These are phyloP conservation scores for Belgica antarctica DNA, from an alignment of 2,888 invertebrate species.

Conservation along the genomic window DNA sequence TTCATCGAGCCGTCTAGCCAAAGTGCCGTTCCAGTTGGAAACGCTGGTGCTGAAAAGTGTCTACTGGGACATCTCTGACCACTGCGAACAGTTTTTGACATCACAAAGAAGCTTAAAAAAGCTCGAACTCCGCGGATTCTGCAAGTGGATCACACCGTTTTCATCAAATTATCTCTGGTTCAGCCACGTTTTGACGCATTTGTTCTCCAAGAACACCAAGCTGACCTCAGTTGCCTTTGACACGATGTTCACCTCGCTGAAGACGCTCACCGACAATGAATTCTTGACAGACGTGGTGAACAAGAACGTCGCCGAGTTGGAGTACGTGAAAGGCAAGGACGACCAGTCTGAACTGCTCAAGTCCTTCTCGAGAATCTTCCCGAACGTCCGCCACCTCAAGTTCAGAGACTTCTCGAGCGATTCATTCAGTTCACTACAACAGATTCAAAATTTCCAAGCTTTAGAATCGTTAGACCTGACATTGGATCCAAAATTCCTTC, in stretches of 20 bases:
- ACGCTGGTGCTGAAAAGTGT: neutral
- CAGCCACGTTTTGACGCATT: conserved; percentile 5
- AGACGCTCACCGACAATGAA: neutral
- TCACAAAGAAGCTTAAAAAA: conserved; percentile 15
- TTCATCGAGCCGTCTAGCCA: neutral
- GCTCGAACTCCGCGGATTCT: neutral
- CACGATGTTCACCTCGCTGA: neutral
- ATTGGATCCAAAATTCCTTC: neutral
- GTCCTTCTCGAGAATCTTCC: conserved; percentile 9
- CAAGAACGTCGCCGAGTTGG: neutral
- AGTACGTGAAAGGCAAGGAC: neutral
- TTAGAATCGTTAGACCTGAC: neutral
- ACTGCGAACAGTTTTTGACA: neutral
- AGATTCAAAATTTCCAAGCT: neutral
- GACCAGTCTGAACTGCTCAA: conserved; percentile 23
- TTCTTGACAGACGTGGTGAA: neutral
- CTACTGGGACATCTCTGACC: neutral
- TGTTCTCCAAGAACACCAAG: neutral
- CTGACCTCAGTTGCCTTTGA: neutral
- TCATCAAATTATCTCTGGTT: neutral
- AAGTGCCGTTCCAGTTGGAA: conserved; percentile 17
- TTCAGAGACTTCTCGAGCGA: neutral
- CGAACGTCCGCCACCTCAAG: neutral
- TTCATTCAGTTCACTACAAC: neutral
- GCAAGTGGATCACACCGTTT: neutral